Conservation (phyloP, 2,888 invertebrate genomes). For the Asteroscopus sphinx region DNA sequence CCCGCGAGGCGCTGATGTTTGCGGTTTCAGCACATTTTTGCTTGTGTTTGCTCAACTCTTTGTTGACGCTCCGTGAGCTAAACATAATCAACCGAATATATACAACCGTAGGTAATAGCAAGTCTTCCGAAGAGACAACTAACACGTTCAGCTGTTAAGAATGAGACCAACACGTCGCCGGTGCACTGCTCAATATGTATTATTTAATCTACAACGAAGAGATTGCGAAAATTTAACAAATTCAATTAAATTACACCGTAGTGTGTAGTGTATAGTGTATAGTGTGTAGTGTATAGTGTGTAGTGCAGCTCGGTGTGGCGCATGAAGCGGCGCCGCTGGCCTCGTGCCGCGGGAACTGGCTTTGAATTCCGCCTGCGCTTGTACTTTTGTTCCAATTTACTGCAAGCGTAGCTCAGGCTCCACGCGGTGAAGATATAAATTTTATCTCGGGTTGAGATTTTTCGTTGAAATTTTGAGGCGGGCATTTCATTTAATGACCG, state of each 20-base stretch:
- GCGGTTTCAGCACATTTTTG: conserved; percentile 8
- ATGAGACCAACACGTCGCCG: not conserved
- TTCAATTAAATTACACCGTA: not conserved
- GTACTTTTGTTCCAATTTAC: conserved; percentile 12
- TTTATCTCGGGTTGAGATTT: conserved; percentile 10
- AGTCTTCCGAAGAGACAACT: not conserved
- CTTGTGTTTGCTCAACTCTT: conserved; percentile 11
- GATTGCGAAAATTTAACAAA: no score
- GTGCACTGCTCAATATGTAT: not conserved
- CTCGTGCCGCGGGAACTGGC: conserved; percentile 3
- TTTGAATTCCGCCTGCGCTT: conserved; percentile 5
- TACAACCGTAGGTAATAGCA: conserved; percentile 13
- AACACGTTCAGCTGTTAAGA: not conserved
- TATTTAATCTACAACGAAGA: not conserved
- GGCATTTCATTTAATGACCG: conserved; percentile 8
- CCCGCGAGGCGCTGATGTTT: not conserved
- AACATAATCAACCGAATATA: conserved; percentile 15
- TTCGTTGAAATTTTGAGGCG: not conserved
- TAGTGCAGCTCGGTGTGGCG: not conserved
- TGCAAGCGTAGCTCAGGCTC: conserved; percentile 5
- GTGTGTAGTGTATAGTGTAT: no score
- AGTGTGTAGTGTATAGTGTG: no score
- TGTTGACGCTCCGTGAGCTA: conserved; percentile 11
- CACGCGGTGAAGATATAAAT: not conserved
- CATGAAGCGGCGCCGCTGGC: not conserved